These are phyloP conservation scores for Triplophysa siluroides DNA, from an alignment of 2,113 vertebrate species.

Conservation along the genomic window DNA sequence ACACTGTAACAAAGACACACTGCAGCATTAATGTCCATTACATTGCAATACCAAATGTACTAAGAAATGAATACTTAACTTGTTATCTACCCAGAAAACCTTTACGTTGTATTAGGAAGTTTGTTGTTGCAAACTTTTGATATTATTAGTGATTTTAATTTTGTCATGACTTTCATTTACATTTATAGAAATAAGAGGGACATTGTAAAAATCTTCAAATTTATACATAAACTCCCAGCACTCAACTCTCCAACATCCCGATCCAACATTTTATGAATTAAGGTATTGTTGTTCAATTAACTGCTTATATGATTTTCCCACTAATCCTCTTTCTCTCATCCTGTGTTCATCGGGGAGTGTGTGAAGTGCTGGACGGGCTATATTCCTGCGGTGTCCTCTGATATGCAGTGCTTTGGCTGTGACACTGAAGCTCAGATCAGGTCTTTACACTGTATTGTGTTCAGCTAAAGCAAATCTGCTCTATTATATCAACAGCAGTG, in stretches of 20 bases:
- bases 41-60: no score
- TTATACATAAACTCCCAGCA: neutral
- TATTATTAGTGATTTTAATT: no score
- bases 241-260: slow-evolving; percentile 17
- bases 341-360: slow-evolving; percentile 39
- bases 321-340: slow-evolving; percentile 57
- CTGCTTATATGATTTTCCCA: slow-evolving; percentile 54
- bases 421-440: slow-evolving; percentile 44
- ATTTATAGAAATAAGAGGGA: no score
- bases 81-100: no score
- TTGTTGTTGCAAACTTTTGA: no score
- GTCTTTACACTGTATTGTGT: slow-evolving; percentile 51
- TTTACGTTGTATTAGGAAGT: no score
- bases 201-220: neutral
- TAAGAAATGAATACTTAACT: no score
- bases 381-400: slow-evolving; percentile 49
- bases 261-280: slow-evolving; percentile 48
- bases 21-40: no score
- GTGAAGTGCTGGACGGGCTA: slow-evolving; percentile 45
- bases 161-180: no score
- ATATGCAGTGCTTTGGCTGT: slow-evolving; percentile 48
- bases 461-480: slow-evolving; percentile 48
- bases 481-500: slow-evolving; percentile 51
- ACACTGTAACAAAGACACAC: no score
- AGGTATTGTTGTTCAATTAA: slow-evolving; percentile 61